Base-by-base conservation (phyloP, 2,113 vertebrate species). In the Tupaia tana region DNA sequence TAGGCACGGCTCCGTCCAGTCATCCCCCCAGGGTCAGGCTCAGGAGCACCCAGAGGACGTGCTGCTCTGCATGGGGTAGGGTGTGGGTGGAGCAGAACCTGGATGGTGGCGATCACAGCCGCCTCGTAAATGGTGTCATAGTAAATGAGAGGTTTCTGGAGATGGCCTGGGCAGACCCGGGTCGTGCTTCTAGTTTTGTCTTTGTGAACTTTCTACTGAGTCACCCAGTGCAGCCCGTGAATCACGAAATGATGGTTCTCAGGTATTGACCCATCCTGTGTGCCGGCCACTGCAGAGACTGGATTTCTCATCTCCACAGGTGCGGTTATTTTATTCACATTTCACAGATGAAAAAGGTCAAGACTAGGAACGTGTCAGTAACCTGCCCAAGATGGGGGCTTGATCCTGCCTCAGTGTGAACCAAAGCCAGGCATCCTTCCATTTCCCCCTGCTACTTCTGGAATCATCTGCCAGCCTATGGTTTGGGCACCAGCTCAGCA, bases 371-470 rank as follows among this genome's bases (percentile, higher is more conserved):
- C 27, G 25, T 27, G 73, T 29, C n/a, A 58, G 29, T n/a, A n/a
- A n/a, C 29, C 52, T 52, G 59, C 19, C 58, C 22, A 14, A 9
- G 24, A 58, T 9, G 2, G 31, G 54, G 18, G 13, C 18, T 54
- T 22, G 81, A 31, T 34, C 20, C 61, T 29, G 2, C 2, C 31
- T 61, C 24, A 15, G 63, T 84, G 25, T 89, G 67, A 27, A 69
- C 27, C 43, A 43, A 13, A 74, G n/a, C 2, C 15, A 0, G 11
- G 22, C 15, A 5, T 15, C 25, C 43, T 52, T 3, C 64, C 0
- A 2, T 2, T 31, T n/a, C 29, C 27, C 16, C 66, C 31, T 14
- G 7, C 7, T n/a, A 19, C 54, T 8, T 54, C 31, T 31, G 0
- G 12, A 1, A 12, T 54, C 15, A 2, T 15, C 31, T 61, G 24